phyloP scores from a whole-genome alignment of 2,113 vertebrate genomes.

The Ictalurus furcatus region DNA sequence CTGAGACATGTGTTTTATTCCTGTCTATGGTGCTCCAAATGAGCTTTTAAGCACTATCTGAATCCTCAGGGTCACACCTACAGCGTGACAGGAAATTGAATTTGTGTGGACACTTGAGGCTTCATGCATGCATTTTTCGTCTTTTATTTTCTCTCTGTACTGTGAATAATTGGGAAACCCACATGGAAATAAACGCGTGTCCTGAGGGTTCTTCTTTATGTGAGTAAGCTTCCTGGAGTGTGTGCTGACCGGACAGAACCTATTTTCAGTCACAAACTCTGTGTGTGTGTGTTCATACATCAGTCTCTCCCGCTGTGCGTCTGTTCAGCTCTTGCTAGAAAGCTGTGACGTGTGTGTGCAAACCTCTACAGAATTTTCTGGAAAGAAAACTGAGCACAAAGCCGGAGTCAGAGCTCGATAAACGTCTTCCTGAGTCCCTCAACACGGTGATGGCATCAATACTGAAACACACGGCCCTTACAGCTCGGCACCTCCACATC shows the following conservation, averaged over 20 bases:
- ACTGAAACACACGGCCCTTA: slow-evolving; percentile 6
- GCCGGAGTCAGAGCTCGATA: slow-evolving; percentile 22
- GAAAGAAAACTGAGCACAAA: slow-evolving; percentile 15
- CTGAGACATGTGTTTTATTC: slow-evolving; percentile 9
- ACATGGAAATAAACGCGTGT: slow-evolving; percentile 21
- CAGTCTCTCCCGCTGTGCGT: not conserved
- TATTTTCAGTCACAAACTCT: slow-evolving; percentile 37
- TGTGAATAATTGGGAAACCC: slow-evolving; percentile 15
- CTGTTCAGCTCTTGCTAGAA: slow-evolving; percentile 3
- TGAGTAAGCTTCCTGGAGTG: slow-evolving; percentile 35
- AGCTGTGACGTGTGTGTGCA: slow-evolving; percentile 26
- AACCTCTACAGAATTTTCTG: slow-evolving; percentile 24
- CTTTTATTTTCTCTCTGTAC: not conserved
- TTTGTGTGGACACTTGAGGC: slow-evolving; percentile 15
- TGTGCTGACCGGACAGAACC: slow-evolving; percentile 45
- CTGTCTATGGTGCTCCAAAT: not conserved
- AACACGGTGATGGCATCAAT: slow-evolving; percentile 14
- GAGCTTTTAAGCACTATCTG: not conserved
- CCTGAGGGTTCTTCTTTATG: slow-evolving; percentile 31
- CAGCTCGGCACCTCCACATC: not conserved
- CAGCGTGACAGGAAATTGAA: not conserved
- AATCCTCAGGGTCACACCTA: slow-evolving; percentile 6
- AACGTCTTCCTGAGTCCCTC: slow-evolving; percentile 1
- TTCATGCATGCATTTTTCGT: not conserved
- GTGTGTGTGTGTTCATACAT: slow-evolving; percentile 17